A percentile compares a stretch with the other conserved stretches of the same genome.
Evolutionary conservation across 23 tunicate species (phyloP).

Genomic region (Pegea sp.): DNA sequence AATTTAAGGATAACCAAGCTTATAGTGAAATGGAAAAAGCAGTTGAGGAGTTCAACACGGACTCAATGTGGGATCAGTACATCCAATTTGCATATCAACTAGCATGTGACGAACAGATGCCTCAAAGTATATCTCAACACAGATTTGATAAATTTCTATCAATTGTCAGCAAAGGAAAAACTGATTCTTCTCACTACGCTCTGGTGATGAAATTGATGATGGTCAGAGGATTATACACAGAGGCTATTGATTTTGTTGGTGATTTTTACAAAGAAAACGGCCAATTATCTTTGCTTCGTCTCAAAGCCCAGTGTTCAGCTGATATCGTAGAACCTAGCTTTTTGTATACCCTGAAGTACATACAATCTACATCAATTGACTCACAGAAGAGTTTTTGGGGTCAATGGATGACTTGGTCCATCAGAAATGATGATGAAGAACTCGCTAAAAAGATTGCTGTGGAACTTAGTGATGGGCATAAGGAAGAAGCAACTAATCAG

Average conservation of each 20-base stretch:
- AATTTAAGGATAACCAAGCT: conserved; percentile 9
- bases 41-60: conserved; percentile 12
- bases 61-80: conserved; percentile 64
- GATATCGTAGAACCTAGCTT: background rate
- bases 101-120: background rate
- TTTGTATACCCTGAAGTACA: background rate
- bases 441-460: conserved; percentile 8
- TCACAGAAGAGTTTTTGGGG: conserved; percentile 16
- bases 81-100: conserved; percentile 5
- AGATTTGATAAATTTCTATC: background rate
- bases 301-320: too few species aligned
- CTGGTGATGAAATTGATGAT: too few species aligned
- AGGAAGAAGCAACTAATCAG: conserved; percentile 2
- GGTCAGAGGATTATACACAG: too few species aligned
- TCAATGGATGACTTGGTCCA: conserved; percentile 25
- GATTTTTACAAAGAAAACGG: background rate
- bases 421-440: conserved; percentile 3
- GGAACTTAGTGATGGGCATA: background rate
- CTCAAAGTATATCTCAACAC: background rate
- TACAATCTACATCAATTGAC: background rate
- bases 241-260: too few species aligned
- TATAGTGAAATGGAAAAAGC: conserved; percentile 38
- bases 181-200: background rate
- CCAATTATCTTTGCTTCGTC: too few species aligned
- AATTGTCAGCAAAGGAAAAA: background rate